Percentiles rank a stretch among this genome's conserved stretches.
Conservation (phyloP, 2,888 invertebrate genomes). For the Timandra comae region DNA sequence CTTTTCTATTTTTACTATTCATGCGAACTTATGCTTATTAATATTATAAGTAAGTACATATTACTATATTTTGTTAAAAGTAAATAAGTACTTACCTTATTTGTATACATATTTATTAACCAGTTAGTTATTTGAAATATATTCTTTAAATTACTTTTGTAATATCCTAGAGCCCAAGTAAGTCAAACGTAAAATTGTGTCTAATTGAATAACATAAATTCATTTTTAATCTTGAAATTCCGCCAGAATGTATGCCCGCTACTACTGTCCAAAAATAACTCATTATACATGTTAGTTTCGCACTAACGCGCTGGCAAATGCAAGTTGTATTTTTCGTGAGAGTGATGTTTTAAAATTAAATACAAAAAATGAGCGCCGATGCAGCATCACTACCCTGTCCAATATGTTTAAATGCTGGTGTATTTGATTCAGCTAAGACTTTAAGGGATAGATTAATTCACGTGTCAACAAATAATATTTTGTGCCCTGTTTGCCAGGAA, state of each 20-base stretch:
- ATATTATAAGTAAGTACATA: too few relatives aligned
- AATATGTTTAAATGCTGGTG: constrained; percentile 82
- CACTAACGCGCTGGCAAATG: constrained; percentile 36
- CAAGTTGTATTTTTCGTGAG: constrained; percentile 9
- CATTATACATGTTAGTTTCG: constrained; percentile 49
- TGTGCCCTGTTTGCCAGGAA: constrained; percentile 88
- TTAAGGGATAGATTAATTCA: constrained; percentile 83
- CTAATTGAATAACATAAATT: too few relatives aligned
- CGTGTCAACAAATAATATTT: constrained; percentile 84
- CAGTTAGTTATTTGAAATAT: too few relatives aligned
- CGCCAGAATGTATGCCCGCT: constrained; percentile 49
- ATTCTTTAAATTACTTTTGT: too few relatives aligned
- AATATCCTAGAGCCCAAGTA: too few relatives aligned
- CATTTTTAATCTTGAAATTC: constrained; percentile 55
- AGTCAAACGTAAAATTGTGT: too few relatives aligned
- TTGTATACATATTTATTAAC: too few relatives aligned
- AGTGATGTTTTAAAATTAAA: constrained; percentile 6
- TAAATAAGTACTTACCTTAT: too few relatives aligned
- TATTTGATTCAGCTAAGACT: constrained; percentile 83
- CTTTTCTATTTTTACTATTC: too few relatives aligned
- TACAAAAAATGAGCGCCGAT: constrained; percentile 63
- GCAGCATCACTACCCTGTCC: constrained; percentile 83
- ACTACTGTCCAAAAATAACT: constrained; percentile 61
- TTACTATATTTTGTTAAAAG: too few relatives aligned
- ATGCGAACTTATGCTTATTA: too few relatives aligned